phyloP scores from a whole-genome alignment of 2,888 invertebrate species.

The Anagyrus pseudococci region DNA sequence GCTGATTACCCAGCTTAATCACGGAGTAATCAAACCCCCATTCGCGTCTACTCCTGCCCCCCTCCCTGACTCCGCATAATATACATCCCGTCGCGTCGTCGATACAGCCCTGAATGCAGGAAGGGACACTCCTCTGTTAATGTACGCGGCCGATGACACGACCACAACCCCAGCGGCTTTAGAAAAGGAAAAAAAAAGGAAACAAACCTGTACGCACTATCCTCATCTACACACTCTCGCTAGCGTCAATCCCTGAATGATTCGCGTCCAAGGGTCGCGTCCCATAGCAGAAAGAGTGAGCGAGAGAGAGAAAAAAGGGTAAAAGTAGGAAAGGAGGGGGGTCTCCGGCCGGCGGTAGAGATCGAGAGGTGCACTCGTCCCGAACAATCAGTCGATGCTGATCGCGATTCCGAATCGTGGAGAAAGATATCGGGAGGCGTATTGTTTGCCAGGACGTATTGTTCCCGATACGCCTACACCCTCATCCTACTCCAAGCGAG shows the following conservation, averaged over 20 bases:
- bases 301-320: not conserved
- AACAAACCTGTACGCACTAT: not conserved
- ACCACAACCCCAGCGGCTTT: no score
- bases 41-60: no score
- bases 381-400: constrained; percentile 50
- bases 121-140: no score
- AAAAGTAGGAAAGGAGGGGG: constrained; percentile 1
- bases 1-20: not conserved
- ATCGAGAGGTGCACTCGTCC: not conserved
- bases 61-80: no score
- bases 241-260: not conserved
- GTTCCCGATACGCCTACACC: constrained; percentile 40
- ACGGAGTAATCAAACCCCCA: no score
- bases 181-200: no score
- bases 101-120: no score
- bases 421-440: constrained; percentile 48
- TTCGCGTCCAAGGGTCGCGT: not conserved
- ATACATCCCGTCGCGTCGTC: no score
- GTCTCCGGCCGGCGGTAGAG: no score
- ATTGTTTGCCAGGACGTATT: constrained; percentile 51
- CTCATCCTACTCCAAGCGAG: not conserved
- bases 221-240: not conserved
- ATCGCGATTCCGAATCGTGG: constrained; percentile 48
- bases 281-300: not conserved
- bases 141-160: no score